A percentile compares a stretch with the other conserved stretches of the same genome.
phyloP scores from a whole-genome alignment of 2,797 vertebrate species.

The Muraenolepis orangiensis region DNA sequence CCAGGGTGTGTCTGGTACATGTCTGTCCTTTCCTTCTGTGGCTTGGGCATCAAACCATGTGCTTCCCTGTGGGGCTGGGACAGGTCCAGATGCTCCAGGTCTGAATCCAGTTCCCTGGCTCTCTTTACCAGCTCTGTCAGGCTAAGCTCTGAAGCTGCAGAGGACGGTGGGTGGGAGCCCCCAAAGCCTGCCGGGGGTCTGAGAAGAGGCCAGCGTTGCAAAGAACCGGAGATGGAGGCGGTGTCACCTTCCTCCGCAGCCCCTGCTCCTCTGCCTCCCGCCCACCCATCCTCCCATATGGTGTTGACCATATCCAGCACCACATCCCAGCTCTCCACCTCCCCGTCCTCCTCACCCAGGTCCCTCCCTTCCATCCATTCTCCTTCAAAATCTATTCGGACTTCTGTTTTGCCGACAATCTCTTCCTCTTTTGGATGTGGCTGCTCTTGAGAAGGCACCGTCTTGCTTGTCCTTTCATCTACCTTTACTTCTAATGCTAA shows the following conservation, averaged over 20 bases:
- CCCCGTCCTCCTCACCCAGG: conserved; percentile 27
- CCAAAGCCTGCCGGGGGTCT: conserved; percentile 76
- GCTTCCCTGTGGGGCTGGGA: conserved; percentile 56
- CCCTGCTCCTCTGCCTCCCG: conserved; percentile 36
- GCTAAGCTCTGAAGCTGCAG: conserved; percentile 74
- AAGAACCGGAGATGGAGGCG: conserved; percentile 68
- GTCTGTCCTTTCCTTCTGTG: conserved; percentile 54
- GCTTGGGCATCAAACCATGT: conserved; percentile 47
- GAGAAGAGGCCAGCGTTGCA: conserved; percentile 76
- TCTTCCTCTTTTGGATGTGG: neutral
- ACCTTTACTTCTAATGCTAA: neutral
- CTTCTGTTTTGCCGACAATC: neutral
- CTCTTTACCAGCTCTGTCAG: conserved; percentile 72
- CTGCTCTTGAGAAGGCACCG: neutral
- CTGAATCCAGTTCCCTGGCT: conserved; percentile 69
- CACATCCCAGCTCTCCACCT: conserved; percentile 67
- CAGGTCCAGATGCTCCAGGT: conserved; percentile 68
- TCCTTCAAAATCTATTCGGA: conserved; percentile 18
- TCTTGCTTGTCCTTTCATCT: conserved; percentile 11
- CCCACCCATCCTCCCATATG: conserved; percentile 73
- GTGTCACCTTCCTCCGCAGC: conserved; percentile 40
- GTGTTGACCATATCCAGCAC: conserved; percentile 78
- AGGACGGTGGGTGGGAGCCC: conserved; percentile 75
- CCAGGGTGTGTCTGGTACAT: conserved; percentile 70
- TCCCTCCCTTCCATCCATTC: conserved; percentile 28